Base-by-base conservation (phyloP, 2,888 invertebrate genomes). In the Diarsia mendica region DNA sequence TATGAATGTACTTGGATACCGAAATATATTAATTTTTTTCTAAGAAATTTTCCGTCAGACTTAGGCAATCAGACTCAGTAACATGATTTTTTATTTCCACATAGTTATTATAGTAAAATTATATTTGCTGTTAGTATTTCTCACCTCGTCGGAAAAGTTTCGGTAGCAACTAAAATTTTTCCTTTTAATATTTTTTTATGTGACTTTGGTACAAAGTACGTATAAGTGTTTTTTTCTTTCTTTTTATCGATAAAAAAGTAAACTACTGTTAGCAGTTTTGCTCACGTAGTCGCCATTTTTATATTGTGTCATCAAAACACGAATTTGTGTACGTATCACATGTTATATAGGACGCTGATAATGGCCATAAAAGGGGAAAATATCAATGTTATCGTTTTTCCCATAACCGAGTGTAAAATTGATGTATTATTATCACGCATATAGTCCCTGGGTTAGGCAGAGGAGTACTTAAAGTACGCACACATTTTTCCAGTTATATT, bases 171-270 rank as follows among this genome's bases (percentile, higher is more conserved):
- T 3, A n/a, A 18, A 2, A n/a, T 11, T 23, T 48, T 23, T 18
- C 23, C 18, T 33, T 23, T 18, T n/a, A 71, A 71, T 46, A 6
- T 58, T 49, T 49, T 72, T 71, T 28, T n/a, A 33, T 46, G 15
- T 71, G n/a, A 39, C 2, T 46, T 46, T 33, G 3, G 6, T 55
- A 18, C 53, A 48, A 70, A 46, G n/a, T 44, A 72, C 5, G 18
- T 58, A 28, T 3, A 46, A 65, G 18, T 23, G 28, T 0, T 48
- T 72, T 55, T 28, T 23, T 58, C 23, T 72, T 58, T 15, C 2
- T 20, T 58, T 23, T 73, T 28, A 51, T 28, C 15, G 4, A 72
- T 20, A 44, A 28, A 46, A 53, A 58, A 58, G 1, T 28, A 9
- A 28, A 53, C 20, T 20, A 4, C 3, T 6, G 48, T 10, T 39